Evolutionary conservation across 2,888 invertebrate species (phyloP), one percentile per base, ranked within the genome.

Genomic region (Acronicta aceris): DNA sequence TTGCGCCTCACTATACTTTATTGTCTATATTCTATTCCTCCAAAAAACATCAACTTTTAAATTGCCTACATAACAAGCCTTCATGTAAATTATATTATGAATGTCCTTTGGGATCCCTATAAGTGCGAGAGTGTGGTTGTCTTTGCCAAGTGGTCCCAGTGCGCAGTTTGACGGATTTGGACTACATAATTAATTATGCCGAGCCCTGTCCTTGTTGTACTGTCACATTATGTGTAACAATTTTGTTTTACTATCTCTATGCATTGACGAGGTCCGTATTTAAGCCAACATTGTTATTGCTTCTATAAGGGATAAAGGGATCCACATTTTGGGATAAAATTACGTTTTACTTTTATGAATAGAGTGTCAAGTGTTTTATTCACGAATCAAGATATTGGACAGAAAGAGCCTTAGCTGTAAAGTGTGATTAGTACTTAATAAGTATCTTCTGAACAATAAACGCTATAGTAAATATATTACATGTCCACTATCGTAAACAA

Each of bases 151-250:
- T 38, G 51, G 55, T 15, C 57, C 8, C 15, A 46, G 59, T 15
- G 65, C 38, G 50, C 60, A 54, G 17, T 69, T 53, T 53, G 52
- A 30, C 55, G 53, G 54, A 46, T 50, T 58, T 57, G 40, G 43
- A 53, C 59, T 61, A 53, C 58, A 72, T 68, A 68, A 71, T 71
- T 69, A 56, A 73, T 70, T 52, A 46, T 40, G 15, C 40, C 45
- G n/a, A 17, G 43, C 17, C 42, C 17, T 17, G 48, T 25, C 36
- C 61, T 43, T 36, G 16, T 27, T 63, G 17, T 30, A 45, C 41
- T 38, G 10, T 16, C 5, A 41, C 33, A 40, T 12, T 17, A 4
- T 5, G 12, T 33, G 10, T 2, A 2, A 30, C 27, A 30, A 7
- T 30, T 10, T 30, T 33, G 10, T 33, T 12, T 3, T 3, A 33